Evolutionary conservation across 2,888 invertebrate genomes (phyloP).

Genomic region (Agrotis puta): DNA sequence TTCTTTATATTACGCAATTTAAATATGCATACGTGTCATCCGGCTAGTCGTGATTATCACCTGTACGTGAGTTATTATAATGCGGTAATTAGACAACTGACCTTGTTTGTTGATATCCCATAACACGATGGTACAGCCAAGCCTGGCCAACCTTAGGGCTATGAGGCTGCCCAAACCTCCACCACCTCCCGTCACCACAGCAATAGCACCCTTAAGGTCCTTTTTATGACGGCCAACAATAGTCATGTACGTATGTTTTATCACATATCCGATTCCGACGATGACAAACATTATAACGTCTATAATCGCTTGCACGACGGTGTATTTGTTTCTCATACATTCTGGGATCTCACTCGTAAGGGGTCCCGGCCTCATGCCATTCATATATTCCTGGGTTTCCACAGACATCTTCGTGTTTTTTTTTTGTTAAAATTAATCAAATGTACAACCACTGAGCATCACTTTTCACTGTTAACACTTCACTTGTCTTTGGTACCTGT

Average conservation of each 20-base stretch:
- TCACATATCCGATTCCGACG: conserved; percentile 84
- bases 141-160: conserved; percentile 93
- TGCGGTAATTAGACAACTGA: conserved; percentile 80
- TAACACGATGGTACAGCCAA: conserved; percentile 95
- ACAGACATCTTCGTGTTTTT: conserved; percentile 75
- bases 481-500: conserved; percentile 67
- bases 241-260: conserved; percentile 91
- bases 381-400: conserved; percentile 85
- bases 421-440: conserved; percentile 20
- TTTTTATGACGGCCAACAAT: conserved; percentile 92
- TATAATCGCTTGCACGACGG: conserved; percentile 89
- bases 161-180: conserved; percentile 96
- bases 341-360: conserved; percentile 87
- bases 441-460: conserved; percentile 71
- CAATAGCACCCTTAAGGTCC: conserved; percentile 94
- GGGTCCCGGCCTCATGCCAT: conserved; percentile 85
- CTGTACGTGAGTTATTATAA: conserved; percentile 59
- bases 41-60: conserved; percentile 57
- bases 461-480: conserved; percentile 67
- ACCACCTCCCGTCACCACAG: conserved; percentile 97
- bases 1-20: conserved; percentile 35
- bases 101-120: conserved; percentile 97
- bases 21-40: conserved; percentile 53
- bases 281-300: conserved; percentile 91
- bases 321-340: conserved; percentile 87